Evolutionary conservation across 2,113 vertebrate species (phyloP).

Genomic region (Apistogramma diplotaenia): DNA sequence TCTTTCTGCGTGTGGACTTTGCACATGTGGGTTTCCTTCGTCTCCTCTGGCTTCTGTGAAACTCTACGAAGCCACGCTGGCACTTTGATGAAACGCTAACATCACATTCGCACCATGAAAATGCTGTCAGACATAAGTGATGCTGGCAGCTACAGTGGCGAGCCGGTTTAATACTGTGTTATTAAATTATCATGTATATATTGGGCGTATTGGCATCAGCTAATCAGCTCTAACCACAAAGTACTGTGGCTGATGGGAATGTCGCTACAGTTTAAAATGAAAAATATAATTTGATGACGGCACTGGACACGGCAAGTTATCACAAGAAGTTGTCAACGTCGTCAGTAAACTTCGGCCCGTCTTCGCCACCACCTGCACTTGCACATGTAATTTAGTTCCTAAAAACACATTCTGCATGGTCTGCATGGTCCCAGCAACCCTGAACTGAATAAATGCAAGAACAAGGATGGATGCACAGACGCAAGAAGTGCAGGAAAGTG

Average conservation of each 20-base stretch:
- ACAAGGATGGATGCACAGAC: not conserved
- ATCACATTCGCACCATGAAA: not conserved
- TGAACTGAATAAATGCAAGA: not conserved
- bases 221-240: not conserved
- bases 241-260: not conserved
- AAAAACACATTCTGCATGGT: too few relatives aligned
- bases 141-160: not conserved
- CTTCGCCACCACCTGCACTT: not conserved
- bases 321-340: not conserved
- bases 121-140: not conserved
- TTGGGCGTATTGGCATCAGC: not conserved
- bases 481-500: too few relatives aligned
- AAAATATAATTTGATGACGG: not conserved
- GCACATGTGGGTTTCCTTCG: not conserved
- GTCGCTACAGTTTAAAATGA: not conserved
- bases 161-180: not conserved
- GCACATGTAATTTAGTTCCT: not conserved
- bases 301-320: not conserved
- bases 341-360: not conserved
- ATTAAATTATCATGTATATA: not conserved
- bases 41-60: not conserved
- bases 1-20: not conserved
- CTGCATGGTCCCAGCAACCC: too few relatives aligned
- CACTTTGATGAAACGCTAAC: not conserved
- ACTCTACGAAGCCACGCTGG: not conserved